A percentile compares a stretch with the other conserved stretches of the same genome.
These are phyloP conservation scores for Sphinx pinastri DNA, from an alignment of 2,888 invertebrate species.

Conservation along the genomic window DNA sequence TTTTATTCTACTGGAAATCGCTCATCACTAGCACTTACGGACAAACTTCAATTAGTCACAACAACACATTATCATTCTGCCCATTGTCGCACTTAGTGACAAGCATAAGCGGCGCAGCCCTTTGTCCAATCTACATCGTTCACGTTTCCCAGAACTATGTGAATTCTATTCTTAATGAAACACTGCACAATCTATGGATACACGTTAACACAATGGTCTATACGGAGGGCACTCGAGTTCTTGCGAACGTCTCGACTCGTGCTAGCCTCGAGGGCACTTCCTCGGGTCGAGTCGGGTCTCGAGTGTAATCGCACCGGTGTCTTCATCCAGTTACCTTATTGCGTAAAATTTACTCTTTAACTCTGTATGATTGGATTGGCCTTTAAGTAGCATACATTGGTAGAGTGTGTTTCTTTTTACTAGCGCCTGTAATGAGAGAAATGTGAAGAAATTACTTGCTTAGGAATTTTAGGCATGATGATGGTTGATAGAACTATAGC, in stretches of 20 bases:
- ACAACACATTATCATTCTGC: too few relatives aligned
- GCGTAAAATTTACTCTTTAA: conserved; percentile 31
- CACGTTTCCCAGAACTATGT: conserved; percentile 27
- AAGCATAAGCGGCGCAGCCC: neutral
- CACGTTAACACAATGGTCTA: conserved; percentile 42
- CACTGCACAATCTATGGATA: conserved; percentile 33
- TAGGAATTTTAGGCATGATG: too few relatives aligned
- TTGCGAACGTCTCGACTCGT: conserved; percentile 32
- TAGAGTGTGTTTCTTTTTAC: neutral
- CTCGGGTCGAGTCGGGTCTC: conserved; percentile 32
- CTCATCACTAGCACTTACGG: too few relatives aligned
- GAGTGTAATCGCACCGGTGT: conserved; percentile 31
- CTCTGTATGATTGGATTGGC: conserved; percentile 27
- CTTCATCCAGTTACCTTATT: conserved; percentile 43
- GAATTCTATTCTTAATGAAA: conserved; percentile 27
- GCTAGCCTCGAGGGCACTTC: conserved; percentile 37
- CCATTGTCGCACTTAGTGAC: neutral
- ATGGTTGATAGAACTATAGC: too few relatives aligned
- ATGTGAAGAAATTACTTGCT: too few relatives aligned
- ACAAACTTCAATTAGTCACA: too few relatives aligned
- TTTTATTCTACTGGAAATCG: too few relatives aligned
- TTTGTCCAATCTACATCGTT: conserved; percentile 25
- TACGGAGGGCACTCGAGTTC: conserved; percentile 38
- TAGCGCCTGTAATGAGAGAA: too few relatives aligned
- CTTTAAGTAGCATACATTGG: conserved; percentile 33